phyloP scores from a whole-genome alignment of 2,113 vertebrate species.

The Ranitomeya imitator region DNA sequence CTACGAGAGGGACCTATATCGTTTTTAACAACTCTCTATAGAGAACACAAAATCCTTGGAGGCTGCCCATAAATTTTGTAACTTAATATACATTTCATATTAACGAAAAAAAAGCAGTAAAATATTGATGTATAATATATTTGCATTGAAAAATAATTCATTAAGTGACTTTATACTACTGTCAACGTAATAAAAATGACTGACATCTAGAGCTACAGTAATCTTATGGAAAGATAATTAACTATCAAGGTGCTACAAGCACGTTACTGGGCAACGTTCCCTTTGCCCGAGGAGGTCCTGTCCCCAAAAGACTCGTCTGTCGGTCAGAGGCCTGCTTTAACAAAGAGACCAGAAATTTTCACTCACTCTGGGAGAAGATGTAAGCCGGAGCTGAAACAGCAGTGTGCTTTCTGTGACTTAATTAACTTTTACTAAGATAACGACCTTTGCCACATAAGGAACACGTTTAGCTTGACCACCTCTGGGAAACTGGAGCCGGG shows the following conservation, averaged over 20 bases:
- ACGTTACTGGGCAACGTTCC: not conserved
- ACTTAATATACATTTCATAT: not conserved
- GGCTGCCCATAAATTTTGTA: too few species aligned
- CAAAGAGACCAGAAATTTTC: slow-evolving; percentile 33
- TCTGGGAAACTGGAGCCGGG: not conserved
- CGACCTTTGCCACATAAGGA: slow-evolving; percentile 33
- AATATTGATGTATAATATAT: not conserved
- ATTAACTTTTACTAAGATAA: slow-evolving; percentile 50
- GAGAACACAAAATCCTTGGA: too few species aligned
- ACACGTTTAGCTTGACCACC: slow-evolving; percentile 28
- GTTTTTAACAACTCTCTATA: too few species aligned
- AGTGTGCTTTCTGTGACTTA: slow-evolving; percentile 28
- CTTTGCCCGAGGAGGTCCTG: not conserved
- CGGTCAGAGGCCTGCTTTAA: slow-evolving; percentile 19
- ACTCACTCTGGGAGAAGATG: slow-evolving; percentile 24
- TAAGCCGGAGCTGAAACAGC: not conserved
- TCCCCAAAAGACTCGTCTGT: slow-evolving; percentile 17
- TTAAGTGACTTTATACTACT: not conserved
- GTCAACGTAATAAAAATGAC: slow-evolving; percentile 35
- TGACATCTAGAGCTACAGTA: not conserved
- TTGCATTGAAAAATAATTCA: not conserved
- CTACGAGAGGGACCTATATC: too few species aligned
- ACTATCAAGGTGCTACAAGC: not conserved
- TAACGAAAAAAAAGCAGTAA: not conserved
- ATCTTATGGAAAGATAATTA: not conserved